A percentile compares a stretch with the other conserved stretches of the same genome.
phyloP scores from a whole-genome alignment of 1,140 invertebrate species.

The Wasmannia auropunctata region DNA sequence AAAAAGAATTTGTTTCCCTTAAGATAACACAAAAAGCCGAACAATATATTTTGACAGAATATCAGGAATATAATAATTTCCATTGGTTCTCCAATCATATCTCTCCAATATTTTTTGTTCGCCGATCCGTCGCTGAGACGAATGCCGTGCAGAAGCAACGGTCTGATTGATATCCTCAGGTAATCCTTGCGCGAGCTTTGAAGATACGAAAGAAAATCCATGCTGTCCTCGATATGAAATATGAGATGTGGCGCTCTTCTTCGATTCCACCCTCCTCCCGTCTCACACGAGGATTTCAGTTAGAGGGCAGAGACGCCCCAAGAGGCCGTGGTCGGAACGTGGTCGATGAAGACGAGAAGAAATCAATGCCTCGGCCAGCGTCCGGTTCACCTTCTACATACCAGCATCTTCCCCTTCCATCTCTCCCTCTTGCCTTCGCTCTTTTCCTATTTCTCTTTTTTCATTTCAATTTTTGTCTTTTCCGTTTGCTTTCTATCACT shows the following conservation, averaged over 20 bases:
- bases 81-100: slow-evolving; percentile 33
- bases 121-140: not conserved
- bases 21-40: not conserved
- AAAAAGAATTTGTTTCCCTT: not conserved
- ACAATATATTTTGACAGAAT: not conserved
- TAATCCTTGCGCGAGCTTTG: slow-evolving; percentile 80
- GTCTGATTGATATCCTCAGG: slow-evolving; percentile 82
- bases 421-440: not conserved
- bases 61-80: slow-evolving; percentile 34
- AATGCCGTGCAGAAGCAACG: slow-evolving; percentile 24
- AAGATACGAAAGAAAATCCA: slow-evolving; percentile 82
- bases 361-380: slow-evolving; percentile 83
- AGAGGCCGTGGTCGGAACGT: slow-evolving; percentile 79
- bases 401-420: slow-evolving; percentile 8
- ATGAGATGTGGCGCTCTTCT: slow-evolving; percentile 80
- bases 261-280: slow-evolving; percentile 70
- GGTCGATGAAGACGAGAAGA: slow-evolving; percentile 84
- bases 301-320: slow-evolving; percentile 76
- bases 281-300: slow-evolving; percentile 81
- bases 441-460: slow-evolving; percentile 2
- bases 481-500: not conserved
- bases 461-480: not conserved
- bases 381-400: slow-evolving; percentile 74
- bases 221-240: slow-evolving; percentile 83
- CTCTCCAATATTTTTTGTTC: slow-evolving; percentile 40